Evolutionary conservation across 2,888 invertebrate species (phyloP).

Genomic region (Koerneria pararmatus): DNA sequence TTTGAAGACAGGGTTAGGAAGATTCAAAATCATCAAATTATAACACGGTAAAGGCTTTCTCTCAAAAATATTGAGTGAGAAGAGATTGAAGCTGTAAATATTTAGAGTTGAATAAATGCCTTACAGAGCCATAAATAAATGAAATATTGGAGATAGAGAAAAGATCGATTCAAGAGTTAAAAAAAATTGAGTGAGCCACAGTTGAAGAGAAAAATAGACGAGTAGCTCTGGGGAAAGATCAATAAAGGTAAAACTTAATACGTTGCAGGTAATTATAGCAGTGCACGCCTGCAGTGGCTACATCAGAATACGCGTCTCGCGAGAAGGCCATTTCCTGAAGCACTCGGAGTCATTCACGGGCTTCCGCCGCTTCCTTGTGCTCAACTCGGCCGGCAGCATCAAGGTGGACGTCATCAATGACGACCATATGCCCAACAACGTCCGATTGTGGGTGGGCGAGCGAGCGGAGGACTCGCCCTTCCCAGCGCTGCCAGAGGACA

Average conservation of each 20-base stretch:
- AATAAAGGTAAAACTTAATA: too few relatives aligned
- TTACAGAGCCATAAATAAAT: too few relatives aligned
- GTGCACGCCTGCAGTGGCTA: constrained; percentile 46
- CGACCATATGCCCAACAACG: constrained; percentile 32
- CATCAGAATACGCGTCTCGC: constrained; percentile 39
- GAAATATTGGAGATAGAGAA: constrained; percentile 6
- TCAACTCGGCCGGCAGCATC: constrained; percentile 7
- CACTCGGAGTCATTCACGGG: constrained; percentile 43
- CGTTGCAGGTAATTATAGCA: constrained; percentile 42
- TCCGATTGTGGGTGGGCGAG: constrained; percentile 28
- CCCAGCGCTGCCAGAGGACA: constrained; percentile 48
- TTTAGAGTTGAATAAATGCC: too few relatives aligned
- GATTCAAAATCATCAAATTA: too few relatives aligned
- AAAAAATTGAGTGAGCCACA: constrained; percentile 10
- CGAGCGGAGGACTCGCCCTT: constrained; percentile 38
- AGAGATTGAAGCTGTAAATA: too few relatives aligned
- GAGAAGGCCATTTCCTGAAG: constrained; percentile 39
- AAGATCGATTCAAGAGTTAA: constrained; percentile 14
- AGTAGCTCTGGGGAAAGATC: too few relatives aligned
- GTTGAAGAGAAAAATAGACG: constrained; percentile 12
- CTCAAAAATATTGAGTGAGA: too few relatives aligned
- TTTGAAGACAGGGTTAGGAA: too few relatives aligned
- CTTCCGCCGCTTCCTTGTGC: constrained; percentile 31
- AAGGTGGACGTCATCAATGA: constrained; percentile 44
- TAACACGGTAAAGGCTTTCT: too few relatives aligned